A percentile compares a stretch with the other conserved stretches of the same genome.
Evolutionary conservation across 1,140 invertebrate genomes (phyloP).

Genomic region (Cyclargus thomasi): DNA sequence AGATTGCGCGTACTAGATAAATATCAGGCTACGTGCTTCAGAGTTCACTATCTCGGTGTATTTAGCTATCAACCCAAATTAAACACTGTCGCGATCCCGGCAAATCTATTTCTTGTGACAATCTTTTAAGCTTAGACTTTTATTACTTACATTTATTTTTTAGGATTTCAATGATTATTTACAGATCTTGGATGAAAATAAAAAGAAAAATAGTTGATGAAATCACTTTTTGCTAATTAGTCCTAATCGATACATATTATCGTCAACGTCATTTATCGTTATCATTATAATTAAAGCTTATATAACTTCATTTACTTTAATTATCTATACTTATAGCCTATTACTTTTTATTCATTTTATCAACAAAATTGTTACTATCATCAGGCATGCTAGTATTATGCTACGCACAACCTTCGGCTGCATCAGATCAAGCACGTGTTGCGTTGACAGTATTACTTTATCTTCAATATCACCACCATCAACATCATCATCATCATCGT

Average conservation of each 20-base stretch:
- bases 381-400: neutral
- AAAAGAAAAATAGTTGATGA: neutral
- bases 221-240: neutral
- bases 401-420: slow-evolving; percentile 52
- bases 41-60: neutral
- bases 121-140: neutral
- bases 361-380: no score
- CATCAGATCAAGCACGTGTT: slow-evolving; percentile 85
- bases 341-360: no score
- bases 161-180: neutral
- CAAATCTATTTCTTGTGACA: neutral
- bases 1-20: neutral
- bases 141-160: neutral
- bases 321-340: no score
- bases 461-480: neutral
- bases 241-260: no score
- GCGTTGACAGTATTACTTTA: slow-evolving; percentile 83
- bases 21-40: slow-evolving; percentile 3
- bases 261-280: no score
- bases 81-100: neutral
- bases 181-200: neutral
- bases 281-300: no score
- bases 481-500: neutral
- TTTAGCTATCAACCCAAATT: neutral
- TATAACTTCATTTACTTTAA: no score